Percentiles rank a stretch among this genome's conserved stretches.
Evolutionary conservation across 2,113 vertebrate genomes (phyloP).

Genomic region (Collichthys lucidus): DNA sequence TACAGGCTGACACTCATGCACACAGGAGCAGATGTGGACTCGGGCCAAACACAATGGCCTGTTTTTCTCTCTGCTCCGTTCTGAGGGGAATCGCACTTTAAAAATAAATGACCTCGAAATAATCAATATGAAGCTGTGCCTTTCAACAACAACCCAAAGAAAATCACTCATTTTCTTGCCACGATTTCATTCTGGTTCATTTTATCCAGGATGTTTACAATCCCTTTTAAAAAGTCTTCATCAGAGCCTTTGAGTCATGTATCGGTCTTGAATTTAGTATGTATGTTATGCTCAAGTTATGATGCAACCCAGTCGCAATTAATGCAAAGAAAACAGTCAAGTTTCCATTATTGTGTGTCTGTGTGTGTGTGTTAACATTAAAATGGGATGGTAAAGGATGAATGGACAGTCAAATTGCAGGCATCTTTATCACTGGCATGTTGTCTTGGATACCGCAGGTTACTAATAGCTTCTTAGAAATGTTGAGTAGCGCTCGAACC

Average conservation of each 20-base stretch:
- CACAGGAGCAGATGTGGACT: conserved; percentile 40
- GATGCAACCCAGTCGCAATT: conserved; percentile 47
- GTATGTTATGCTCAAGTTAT: conserved; percentile 28
- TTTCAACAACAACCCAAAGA: conserved; percentile 57
- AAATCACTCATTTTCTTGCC: conserved; percentile 29
- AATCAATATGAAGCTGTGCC: conserved; percentile 65
- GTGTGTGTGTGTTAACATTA: conserved; percentile 4
- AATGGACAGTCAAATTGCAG: conserved; percentile 28
- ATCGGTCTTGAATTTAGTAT: background rate
- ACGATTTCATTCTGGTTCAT: background rate
- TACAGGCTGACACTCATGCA: conserved; percentile 17
- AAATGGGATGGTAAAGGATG: conserved; percentile 23
- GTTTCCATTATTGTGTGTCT: conserved; percentile 33
- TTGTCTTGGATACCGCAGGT: conserved; percentile 55
- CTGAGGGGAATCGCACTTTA: conserved; percentile 61
- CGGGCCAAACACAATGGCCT: conserved; percentile 66
- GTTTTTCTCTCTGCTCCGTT: conserved; percentile 56
- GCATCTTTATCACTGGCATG: conserved; percentile 24
- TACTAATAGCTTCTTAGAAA: conserved; percentile 60
- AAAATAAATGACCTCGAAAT: conserved; percentile 77
- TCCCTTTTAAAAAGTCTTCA: background rate
- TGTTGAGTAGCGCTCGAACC: conserved; percentile 13
- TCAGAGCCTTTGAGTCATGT: background rate
- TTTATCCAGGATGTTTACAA: conserved; percentile 8
- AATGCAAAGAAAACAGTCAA: conserved; percentile 36